Evolutionary conservation across 1,140 invertebrate species (phyloP).

Genomic region (Branchinecta lynchi): DNA sequence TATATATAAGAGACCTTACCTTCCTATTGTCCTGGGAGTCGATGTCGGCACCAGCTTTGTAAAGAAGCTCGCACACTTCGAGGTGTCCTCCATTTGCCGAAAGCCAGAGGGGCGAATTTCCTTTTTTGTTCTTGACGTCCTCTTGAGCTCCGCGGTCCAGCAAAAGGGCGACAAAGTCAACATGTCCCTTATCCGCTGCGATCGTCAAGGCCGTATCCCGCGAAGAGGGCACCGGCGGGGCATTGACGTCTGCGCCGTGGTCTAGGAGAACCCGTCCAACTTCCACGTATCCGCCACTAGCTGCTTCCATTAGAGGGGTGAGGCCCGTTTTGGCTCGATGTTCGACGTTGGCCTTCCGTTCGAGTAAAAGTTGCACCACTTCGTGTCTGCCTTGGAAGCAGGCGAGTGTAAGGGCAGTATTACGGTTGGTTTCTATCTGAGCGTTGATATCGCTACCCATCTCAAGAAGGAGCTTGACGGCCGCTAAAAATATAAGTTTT

Average conservation of each 20-base stretch:
- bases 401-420: conserved; percentile 93
- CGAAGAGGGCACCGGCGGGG: conserved; percentile 90
- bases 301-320: conserved; percentile 98
- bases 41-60: conserved; percentile 77
- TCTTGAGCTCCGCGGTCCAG: conserved; percentile 53
- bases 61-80: conserved; percentile 84
- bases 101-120: conserved; percentile 94
- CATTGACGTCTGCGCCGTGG: conserved; percentile 96
- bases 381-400: conserved; percentile 99
- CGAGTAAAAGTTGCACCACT: conserved; percentile 85
- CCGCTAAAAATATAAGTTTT: conserved; percentile 37
- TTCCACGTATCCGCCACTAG: conserved; percentile 95
- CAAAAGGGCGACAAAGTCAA: conserved; percentile 83
- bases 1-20: background rate
- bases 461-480: conserved; percentile 77
- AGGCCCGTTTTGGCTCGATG: conserved; percentile 97
- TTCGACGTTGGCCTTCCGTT: conserved; percentile 95
- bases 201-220: conserved; percentile 96
- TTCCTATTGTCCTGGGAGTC: conserved; percentile 89
- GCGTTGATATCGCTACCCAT: conserved; percentile 99
- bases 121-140: conserved; percentile 98
- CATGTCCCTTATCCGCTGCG: conserved; percentile 96
- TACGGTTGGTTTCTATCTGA: conserved; percentile 98
- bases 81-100: conserved; percentile 94
- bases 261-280: conserved; percentile 88